Evolutionary conservation across 2,888 invertebrate genomes (phyloP).

Genomic region (Tetanocera ferruginea): DNA sequence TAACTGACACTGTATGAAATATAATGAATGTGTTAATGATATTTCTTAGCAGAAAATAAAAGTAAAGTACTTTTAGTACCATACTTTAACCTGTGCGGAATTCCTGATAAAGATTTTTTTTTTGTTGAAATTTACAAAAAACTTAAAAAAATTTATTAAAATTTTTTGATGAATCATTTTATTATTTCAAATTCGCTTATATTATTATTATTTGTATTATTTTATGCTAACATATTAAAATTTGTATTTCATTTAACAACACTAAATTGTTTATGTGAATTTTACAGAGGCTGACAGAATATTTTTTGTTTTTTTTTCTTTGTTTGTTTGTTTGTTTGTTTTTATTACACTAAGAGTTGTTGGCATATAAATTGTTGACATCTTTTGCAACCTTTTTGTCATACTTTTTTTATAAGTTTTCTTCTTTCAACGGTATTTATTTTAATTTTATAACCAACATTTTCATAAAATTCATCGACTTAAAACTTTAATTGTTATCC

Average conservation of each 20-base stretch:
- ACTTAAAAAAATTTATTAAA: not conserved
- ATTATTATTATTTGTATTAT: constrained; percentile 12
- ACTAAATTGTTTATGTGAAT: constrained; percentile 42
- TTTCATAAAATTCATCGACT: not conserved
- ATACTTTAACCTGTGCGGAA: too few relatives aligned
- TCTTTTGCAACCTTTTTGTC: not conserved
- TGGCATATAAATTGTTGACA: not conserved
- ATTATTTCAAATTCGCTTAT: not conserved
- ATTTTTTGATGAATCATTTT: not conserved
- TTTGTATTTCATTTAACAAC: constrained; percentile 31
- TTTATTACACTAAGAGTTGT: not conserved
- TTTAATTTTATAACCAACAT: not conserved
- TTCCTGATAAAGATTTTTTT: too few relatives aligned
- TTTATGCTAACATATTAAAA: constrained; percentile 19
- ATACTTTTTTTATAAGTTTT: not conserved
- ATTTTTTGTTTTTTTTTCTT: not conserved
- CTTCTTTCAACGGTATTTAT: not conserved
- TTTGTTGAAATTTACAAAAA: too few relatives aligned
- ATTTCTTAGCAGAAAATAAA: too few relatives aligned
- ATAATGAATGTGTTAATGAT: too few relatives aligned
- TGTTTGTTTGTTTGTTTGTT: not conserved
- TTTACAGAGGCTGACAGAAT: constrained; percentile 9
- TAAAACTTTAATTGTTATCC: not conserved
- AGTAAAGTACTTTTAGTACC: too few relatives aligned
- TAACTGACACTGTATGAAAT: too few relatives aligned